Conservation (phyloP, 1,140 invertebrate genomes). For the Ooceraea biroi region DNA sequence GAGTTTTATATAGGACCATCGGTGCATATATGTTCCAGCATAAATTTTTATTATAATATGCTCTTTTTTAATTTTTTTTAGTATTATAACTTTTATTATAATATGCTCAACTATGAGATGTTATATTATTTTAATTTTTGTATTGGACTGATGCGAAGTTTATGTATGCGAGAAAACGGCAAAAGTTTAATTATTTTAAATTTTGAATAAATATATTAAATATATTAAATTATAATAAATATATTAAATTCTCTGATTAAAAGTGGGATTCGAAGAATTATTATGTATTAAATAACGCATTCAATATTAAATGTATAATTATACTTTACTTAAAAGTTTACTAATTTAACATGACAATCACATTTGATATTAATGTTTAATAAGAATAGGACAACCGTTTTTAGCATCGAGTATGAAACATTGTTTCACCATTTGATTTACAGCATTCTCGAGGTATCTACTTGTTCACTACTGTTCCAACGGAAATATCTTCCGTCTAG, state of each 20-base stretch:
- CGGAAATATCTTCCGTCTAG: background rate
- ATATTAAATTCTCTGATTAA: no score
- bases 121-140: background rate
- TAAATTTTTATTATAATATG: conserved; percentile 27
- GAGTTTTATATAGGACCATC: background rate
- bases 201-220: background rate
- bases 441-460: background rate
- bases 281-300: background rate
- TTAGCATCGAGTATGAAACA: no score
- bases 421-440: no score
- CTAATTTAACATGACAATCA: conserved; percentile 1
- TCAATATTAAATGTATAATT: background rate
- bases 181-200: background rate
- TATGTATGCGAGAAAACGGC: background rate
- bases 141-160: background rate
- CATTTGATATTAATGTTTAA: conserved; percentile 4
- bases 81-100: no score
- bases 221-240: background rate
- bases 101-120: no score
- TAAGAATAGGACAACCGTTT: background rate
- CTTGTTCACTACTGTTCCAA: background rate
- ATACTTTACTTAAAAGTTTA: background rate
- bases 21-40: background rate
- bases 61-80: no score
- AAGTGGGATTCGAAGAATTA: no score